Conservation (phyloP, 2,888 invertebrate genomes). For the Clivina fossor region DNA sequence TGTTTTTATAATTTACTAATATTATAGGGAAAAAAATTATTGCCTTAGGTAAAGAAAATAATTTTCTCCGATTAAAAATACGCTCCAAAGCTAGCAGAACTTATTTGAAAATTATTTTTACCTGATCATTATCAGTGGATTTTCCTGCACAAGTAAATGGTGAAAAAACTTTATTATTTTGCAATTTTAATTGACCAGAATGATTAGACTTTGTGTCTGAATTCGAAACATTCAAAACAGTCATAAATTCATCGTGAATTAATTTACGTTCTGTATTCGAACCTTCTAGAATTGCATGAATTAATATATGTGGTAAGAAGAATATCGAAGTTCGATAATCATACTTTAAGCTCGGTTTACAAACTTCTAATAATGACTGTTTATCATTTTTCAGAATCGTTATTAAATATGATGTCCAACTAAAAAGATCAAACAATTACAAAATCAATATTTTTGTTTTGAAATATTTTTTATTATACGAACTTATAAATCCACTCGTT, state of each 20-base stretch:
- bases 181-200: slow-evolving; percentile 3
- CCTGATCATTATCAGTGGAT: slow-evolving; percentile 11
- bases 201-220: slow-evolving; percentile 37
- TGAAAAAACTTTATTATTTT: too few relatives aligned
- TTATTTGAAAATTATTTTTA: slow-evolving; percentile 8
- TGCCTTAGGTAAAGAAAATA: too few relatives aligned
- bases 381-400: slow-evolving; percentile 62
- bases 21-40: too few relatives aligned
- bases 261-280: slow-evolving; percentile 50
- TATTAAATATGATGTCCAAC: slow-evolving; percentile 73
- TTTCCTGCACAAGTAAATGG: too few relatives aligned
- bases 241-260: slow-evolving; percentile 59
- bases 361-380: slow-evolving; percentile 65
- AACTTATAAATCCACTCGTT: slow-evolving; percentile 74
- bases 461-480: slow-evolving; percentile 42
- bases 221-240: slow-evolving; percentile 54
- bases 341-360: slow-evolving; percentile 73
- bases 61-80: too few relatives aligned
- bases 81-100: background rate
- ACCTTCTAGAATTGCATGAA: slow-evolving; percentile 64
- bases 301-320: slow-evolving; percentile 73
- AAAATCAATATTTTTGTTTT: background rate
- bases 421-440: slow-evolving; percentile 44
- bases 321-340: slow-evolving; percentile 71
- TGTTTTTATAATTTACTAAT: too few relatives aligned